Percentiles rank a stretch among this genome's conserved stretches.
These are phyloP conservation scores for Andrena bicolor DNA, from an alignment of 2,888 invertebrate genomes.

Conservation along the genomic window DNA sequence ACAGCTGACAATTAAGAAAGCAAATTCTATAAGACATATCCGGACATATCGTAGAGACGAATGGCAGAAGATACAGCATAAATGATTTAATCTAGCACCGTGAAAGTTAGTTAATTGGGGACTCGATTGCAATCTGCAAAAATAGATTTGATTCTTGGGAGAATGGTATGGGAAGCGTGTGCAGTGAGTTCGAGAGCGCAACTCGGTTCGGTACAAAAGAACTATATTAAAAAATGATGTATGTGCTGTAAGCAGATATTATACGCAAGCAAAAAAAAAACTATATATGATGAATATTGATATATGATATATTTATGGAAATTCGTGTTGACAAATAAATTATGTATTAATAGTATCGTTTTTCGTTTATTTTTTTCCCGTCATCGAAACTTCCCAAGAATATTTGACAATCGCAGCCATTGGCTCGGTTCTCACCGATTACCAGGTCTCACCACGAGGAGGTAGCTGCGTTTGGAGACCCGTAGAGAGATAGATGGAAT, in stretches of 20 bases:
- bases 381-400: too few species aligned
- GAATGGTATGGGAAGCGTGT: conserved; percentile 33
- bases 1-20: conserved; percentile 40
- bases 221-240: conserved; percentile 67
- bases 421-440: too few species aligned
- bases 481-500: too few species aligned
- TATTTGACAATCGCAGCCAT: too few species aligned
- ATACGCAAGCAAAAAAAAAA: conserved; percentile 64
- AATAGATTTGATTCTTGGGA: conserved; percentile 48
- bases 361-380: background rate
- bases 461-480: too few species aligned
- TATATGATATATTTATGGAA: conserved; percentile 83
- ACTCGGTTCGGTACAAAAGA: conserved; percentile 76
- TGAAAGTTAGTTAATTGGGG: conserved; percentile 10
- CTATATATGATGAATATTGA: conserved; percentile 78
- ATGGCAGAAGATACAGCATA: background rate
- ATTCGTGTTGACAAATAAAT: conserved; percentile 82
- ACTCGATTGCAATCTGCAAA: conserved; percentile 63
- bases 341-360: conserved; percentile 72
- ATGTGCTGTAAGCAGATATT: conserved; percentile 68
- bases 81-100: background rate
- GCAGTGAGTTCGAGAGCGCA: conserved; percentile 65
- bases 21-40: conserved; percentile 54
- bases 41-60: conserved; percentile 58
- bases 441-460: too few species aligned